Evolutionary conservation across 2,113 vertebrate species (phyloP).

Genomic region (Mandrillus leucophaeus): DNA sequence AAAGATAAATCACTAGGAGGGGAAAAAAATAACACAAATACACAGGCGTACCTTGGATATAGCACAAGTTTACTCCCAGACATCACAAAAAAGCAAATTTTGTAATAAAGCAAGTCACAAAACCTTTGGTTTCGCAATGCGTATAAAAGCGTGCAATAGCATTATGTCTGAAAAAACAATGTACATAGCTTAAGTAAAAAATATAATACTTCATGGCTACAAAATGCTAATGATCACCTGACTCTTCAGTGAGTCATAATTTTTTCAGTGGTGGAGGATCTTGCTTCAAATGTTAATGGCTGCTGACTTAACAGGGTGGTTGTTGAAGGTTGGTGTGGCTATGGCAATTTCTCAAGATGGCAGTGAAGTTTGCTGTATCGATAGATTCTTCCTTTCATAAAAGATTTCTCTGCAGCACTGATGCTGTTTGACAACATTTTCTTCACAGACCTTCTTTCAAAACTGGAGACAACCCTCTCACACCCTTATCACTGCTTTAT

Average conservation of each 20-base stretch:
- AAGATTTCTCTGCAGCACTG: background rate
- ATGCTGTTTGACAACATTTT: background rate
- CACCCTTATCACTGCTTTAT: background rate
- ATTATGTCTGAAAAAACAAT: background rate
- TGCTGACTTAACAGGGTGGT: background rate
- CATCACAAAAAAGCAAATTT: background rate
- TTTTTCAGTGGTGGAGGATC: background rate
- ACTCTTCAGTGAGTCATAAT: background rate
- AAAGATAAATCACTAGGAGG: constrained; percentile 11
- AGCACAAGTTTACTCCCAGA: background rate
- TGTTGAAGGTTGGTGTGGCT: background rate
- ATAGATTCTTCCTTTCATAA: background rate
- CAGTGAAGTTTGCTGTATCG: background rate
- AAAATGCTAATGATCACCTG: background rate
- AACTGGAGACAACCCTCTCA: background rate
- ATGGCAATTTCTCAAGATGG: background rate
- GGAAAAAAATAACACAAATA: background rate
- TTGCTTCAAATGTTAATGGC: background rate
- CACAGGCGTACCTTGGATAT: background rate
- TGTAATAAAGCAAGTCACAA: background rate
- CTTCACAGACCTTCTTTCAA: background rate
- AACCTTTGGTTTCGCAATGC: background rate
- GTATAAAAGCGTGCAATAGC: background rate
- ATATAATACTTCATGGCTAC: background rate
- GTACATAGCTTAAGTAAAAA: background rate